A percentile compares a stretch with the other conserved stretches of the same genome.
Conservation (phyloP, 2,113 vertebrate species). For the Notothenia coriiceps region DNA sequence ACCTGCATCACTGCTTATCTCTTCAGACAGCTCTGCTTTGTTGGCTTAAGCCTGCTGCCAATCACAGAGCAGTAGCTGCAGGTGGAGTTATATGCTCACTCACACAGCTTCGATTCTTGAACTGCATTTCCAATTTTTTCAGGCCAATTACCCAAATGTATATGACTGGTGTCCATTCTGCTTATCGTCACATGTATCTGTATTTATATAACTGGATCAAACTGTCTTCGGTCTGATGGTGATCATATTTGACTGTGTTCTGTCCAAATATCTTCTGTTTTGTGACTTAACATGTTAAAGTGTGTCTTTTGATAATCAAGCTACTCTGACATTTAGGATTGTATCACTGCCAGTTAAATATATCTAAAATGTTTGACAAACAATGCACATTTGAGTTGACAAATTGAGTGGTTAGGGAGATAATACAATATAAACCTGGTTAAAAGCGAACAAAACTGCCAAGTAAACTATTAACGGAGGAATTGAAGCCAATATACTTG, state of each 20-base stretch:
- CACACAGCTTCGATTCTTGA: background rate
- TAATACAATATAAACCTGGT: background rate
- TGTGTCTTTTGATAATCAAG: background rate
- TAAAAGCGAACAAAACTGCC: slow-evolving; percentile 20
- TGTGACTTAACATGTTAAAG: background rate
- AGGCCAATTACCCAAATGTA: background rate
- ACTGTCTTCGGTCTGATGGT: background rate
- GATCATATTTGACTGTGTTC: slow-evolving; percentile 8
- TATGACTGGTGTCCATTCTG: slow-evolving; percentile 1
- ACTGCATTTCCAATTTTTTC: background rate
- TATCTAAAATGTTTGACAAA: background rate
- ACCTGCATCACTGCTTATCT: slow-evolving; percentile 26
- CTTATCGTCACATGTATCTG: background rate
- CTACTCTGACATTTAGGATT: slow-evolving; percentile 7
- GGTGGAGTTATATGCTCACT: slow-evolving; percentile 1
- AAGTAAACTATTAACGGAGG: slow-evolving; percentile 1
- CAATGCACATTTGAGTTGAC: background rate
- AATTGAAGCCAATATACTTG: background rate
- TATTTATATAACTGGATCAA: background rate
- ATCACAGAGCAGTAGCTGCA: background rate
- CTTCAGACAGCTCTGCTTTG: slow-evolving; percentile 22
- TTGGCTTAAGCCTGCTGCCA: slow-evolving; percentile 20
- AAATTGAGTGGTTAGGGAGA: background rate
- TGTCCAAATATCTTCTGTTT: background rate
- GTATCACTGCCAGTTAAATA: slow-evolving; percentile 47